phyloP scores from a whole-genome alignment of 2,888 invertebrate species.

The Drosophila infuscata region DNA sequence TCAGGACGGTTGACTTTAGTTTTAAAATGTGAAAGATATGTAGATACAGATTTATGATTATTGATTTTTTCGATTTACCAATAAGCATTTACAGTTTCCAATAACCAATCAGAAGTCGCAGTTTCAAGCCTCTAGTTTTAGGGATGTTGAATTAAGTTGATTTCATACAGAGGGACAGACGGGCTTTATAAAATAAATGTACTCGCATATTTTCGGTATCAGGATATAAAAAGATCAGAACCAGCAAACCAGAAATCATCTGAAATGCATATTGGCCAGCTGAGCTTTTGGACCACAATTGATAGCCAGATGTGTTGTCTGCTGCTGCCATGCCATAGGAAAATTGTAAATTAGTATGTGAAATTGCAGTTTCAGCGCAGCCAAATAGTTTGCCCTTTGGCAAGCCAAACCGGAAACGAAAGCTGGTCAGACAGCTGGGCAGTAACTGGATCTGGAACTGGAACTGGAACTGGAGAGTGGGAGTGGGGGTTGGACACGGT shows the following conservation, averaged over 20 bases:
- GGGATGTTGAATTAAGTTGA: not conserved
- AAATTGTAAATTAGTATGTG: slow-evolving; percentile 71
- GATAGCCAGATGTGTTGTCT: slow-evolving; percentile 23
- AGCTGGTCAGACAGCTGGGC: slow-evolving; percentile 25
- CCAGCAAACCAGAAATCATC: slow-evolving; percentile 42
- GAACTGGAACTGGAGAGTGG: not conserved
- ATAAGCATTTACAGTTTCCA: not conserved
- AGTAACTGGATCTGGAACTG: not conserved
- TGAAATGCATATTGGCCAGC: slow-evolving; percentile 31
- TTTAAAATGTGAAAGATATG: not conserved
- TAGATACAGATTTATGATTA: not conserved
- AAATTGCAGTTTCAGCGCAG: slow-evolving; percentile 57
- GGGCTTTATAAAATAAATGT: not conserved
- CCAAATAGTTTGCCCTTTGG: slow-evolving; percentile 69
- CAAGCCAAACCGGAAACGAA: slow-evolving; percentile 66
- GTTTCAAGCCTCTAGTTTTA: not conserved
- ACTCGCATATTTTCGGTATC: not conserved
- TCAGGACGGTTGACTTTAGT: too few relatives aligned
- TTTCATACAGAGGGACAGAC: not conserved
- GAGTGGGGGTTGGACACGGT: slow-evolving; percentile 30
- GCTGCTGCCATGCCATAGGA: slow-evolving; percentile 30
- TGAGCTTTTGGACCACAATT: slow-evolving; percentile 31
- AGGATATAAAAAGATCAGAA: slow-evolving; percentile 4
- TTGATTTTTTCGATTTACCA: not conserved
- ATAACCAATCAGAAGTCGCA: too few relatives aligned